Percentiles rank a stretch among this genome's conserved stretches.
Evolutionary conservation across 2,113 vertebrate genomes (phyloP).

Genomic region (Pogonocichla stellata): DNA sequence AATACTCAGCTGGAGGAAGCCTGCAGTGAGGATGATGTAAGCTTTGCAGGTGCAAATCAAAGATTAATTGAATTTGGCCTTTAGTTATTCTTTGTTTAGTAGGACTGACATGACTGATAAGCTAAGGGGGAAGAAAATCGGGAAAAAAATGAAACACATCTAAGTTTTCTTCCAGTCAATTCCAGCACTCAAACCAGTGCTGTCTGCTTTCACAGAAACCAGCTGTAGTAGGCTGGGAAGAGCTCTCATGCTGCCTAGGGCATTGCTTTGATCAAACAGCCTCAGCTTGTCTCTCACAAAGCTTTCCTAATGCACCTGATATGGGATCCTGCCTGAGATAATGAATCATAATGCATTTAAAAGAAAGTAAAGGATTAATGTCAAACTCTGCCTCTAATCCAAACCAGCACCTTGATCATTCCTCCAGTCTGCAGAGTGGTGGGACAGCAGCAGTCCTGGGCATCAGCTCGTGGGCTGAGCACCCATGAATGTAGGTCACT

Average conservation of each 20-base stretch:
- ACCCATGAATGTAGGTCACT: neutral
- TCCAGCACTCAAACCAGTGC: neutral
- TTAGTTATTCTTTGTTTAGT: neutral
- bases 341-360: constrained; percentile 45
- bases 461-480: neutral
- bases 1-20: neutral
- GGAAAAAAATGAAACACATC: neutral
- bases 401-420: neutral
- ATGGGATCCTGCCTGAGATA: constrained; percentile 41
- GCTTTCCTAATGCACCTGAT: constrained; percentile 43
- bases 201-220: constrained; percentile 22
- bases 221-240: constrained; percentile 35
- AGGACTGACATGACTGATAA: constrained; percentile 9
- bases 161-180: neutral
- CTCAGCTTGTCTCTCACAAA: constrained; percentile 31
- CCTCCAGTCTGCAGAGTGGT: neutral
- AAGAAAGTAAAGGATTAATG: constrained; percentile 33
- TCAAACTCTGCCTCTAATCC: constrained; percentile 3
- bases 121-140: neutral
- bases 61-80: neutral
- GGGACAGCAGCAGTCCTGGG: neutral
- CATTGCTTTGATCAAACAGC: constrained; percentile 50
- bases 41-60: constrained; percentile 38
- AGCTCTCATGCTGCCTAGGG: constrained; percentile 10
- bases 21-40: neutral